These are phyloP conservation scores for Cygnus olor DNA, from an alignment of 2,797 vertebrate genomes.

Conservation along the genomic window DNA sequence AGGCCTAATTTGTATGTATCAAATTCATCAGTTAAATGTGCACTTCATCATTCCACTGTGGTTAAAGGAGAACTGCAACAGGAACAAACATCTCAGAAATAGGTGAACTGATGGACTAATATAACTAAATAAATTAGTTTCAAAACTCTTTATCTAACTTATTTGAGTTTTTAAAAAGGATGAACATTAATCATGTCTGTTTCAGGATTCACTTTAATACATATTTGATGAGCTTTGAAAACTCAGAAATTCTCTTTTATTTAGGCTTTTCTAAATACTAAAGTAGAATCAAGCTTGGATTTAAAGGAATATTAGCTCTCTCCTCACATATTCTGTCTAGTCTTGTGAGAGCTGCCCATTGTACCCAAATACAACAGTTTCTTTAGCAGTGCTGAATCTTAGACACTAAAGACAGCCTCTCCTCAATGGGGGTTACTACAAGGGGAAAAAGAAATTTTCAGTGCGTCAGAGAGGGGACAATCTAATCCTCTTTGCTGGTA, in stretches of 20 bases:
- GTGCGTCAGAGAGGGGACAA: conserved; percentile 84
- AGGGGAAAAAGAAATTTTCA: conserved; percentile 82
- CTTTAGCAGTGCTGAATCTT: conserved; percentile 85
- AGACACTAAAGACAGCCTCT: conserved; percentile 85
- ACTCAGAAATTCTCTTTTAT: conserved; percentile 70
- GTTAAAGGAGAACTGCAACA: neutral
- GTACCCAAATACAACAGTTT: conserved; percentile 85
- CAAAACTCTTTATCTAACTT: conserved; percentile 3
- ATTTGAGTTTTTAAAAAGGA: conserved; percentile 45
- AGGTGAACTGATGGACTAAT: neutral
- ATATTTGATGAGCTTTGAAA: conserved; percentile 71
- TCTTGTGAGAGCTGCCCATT: conserved; percentile 84
- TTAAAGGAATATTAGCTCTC: conserved; percentile 86
- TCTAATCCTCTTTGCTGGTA: conserved; percentile 92
- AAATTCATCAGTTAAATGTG: neutral
- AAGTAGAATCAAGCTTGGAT: conserved; percentile 64
- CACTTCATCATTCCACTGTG: neutral
- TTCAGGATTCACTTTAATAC: conserved; percentile 67
- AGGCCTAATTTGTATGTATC: neutral
- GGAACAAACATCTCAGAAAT: neutral
- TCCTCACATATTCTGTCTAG: conserved; percentile 88
- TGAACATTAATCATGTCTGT: conserved; percentile 23
- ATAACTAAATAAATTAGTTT: conserved; percentile 23
- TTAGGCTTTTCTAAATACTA: conserved; percentile 70
- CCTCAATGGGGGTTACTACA: conserved; percentile 85